Conservation (phyloP, 2,113 vertebrate genomes). For the Megalops atlanticus region DNA sequence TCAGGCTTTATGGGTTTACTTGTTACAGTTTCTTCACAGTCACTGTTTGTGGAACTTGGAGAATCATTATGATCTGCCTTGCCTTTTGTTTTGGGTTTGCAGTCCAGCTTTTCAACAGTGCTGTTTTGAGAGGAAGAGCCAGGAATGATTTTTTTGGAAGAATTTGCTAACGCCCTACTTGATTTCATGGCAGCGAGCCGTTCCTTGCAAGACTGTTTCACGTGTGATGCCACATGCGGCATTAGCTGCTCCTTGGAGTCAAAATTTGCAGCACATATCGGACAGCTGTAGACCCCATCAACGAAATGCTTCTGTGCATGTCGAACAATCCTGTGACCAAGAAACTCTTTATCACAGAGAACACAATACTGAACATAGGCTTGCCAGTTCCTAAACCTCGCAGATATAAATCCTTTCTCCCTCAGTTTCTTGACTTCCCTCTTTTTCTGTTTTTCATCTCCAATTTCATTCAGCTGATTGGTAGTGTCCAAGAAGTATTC, state of each 20-base stretch:
- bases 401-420: slow-evolving; percentile 90
- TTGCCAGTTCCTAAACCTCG: slow-evolving; percentile 94
- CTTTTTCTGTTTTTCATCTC: slow-evolving; percentile 86
- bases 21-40: slow-evolving; percentile 68
- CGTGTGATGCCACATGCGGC: slow-evolving; percentile 91
- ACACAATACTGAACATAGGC: slow-evolving; percentile 99
- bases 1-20: slow-evolving; percentile 72
- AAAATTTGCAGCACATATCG: slow-evolving; percentile 92
- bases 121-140: slow-evolving; percentile 69
- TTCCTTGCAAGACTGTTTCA: slow-evolving; percentile 94
- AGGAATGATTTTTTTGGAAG: slow-evolving; percentile 72
- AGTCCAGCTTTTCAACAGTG: slow-evolving; percentile 72
- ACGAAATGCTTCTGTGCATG: slow-evolving; percentile 93
- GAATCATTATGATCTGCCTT: slow-evolving; percentile 76
- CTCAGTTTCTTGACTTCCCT: slow-evolving; percentile 86
- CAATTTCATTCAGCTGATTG: slow-evolving; percentile 74
- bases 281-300: slow-evolving; percentile 87
- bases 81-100: slow-evolving; percentile 78
- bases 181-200: slow-evolving; percentile 90
- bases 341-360: slow-evolving; percentile 95
- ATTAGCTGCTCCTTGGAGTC: slow-evolving; percentile 88
- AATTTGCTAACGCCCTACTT: slow-evolving; percentile 76
- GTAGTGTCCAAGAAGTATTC: slow-evolving; percentile 75
- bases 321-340: slow-evolving; percentile 92
- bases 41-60: slow-evolving; percentile 70